A percentile compares a stretch with the other conserved stretches of the same genome.
Conservation (phyloP, 1,140 invertebrate genomes). For the Portunus trituberculatus region DNA sequence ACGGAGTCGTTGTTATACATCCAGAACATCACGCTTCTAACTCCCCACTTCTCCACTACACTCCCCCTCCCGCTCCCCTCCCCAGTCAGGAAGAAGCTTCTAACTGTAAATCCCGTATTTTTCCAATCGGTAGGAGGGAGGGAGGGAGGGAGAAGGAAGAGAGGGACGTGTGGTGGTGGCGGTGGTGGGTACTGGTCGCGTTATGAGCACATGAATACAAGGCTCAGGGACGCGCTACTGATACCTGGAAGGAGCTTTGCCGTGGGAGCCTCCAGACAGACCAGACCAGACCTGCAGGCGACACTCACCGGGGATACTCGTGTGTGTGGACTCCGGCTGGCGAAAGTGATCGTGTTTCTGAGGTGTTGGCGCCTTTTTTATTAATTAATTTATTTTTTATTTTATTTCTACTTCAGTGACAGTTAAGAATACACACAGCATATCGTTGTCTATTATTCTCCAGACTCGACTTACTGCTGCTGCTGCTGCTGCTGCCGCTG, state of each 20-base stretch:
- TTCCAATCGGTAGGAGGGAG: neutral
- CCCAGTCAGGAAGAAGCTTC: neutral
- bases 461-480: too few species aligned
- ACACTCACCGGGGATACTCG: neutral
- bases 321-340: neutral
- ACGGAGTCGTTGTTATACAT: neutral
- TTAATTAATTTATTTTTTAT: neutral
- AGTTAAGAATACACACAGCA: neutral
- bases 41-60: neutral
- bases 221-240: neutral
- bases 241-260: neutral
- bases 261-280: neutral
- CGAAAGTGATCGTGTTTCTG: neutral
- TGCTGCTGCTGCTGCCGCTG: too few species aligned
- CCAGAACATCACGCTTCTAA: neutral
- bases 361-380: neutral
- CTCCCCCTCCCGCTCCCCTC: neutral
- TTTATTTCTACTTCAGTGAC: neutral
- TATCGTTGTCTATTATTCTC: neutral
- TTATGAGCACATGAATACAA: neutral
- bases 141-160: constrained; percentile 32
- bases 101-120: constrained; percentile 28
- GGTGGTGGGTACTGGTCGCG: neutral
- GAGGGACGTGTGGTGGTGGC: constrained; percentile 56
- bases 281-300: neutral